phyloP scores from a whole-genome alignment of 2,113 vertebrate genomes.

The Larimichthys crocea region DNA sequence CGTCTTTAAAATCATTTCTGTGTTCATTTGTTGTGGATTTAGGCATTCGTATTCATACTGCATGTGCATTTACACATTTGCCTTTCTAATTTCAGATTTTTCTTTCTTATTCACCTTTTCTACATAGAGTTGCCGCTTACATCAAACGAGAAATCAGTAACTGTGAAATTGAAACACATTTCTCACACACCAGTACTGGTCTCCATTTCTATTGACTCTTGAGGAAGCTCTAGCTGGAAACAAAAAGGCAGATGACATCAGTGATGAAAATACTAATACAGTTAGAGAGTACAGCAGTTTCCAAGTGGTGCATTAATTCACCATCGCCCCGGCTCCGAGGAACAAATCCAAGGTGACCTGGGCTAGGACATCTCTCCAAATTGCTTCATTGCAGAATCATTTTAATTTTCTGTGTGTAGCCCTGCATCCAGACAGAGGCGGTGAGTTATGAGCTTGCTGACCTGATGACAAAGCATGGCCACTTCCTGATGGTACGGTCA shows the following conservation, averaged over 20 bases:
- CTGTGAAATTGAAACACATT: conserved; percentile 31
- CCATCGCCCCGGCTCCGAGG: conserved; percentile 38
- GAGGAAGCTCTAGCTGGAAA: conserved; percentile 4
- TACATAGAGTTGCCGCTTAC: background rate
- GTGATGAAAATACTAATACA: conserved; percentile 49
- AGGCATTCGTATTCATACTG: too few species aligned
- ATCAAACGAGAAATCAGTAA: conserved; percentile 26
- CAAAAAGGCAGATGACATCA: conserved; percentile 37
- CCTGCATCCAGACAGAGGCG: conserved; percentile 56
- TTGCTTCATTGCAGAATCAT: conserved; percentile 81
- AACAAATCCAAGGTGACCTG: conserved; percentile 76
- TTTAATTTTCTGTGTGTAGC: conserved; percentile 74
- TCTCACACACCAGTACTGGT: background rate
- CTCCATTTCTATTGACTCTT: background rate
- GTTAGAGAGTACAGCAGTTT: conserved; percentile 56
- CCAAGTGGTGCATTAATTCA: conserved; percentile 64
- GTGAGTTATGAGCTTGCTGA: conserved; percentile 75
- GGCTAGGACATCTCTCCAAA: conserved; percentile 65
- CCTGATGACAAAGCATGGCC: conserved; percentile 81
- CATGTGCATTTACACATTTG: background rate
- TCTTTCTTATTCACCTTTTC: conserved; percentile 17
- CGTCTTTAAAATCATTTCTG: background rate
- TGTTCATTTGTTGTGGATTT: background rate
- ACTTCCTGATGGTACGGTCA: conserved; percentile 75
- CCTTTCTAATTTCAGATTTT: background rate